Evolutionary conservation across 1,140 invertebrate species (phyloP), one percentile per base, ranked within the genome.

Genomic region (Penaeus chinensis): DNA sequence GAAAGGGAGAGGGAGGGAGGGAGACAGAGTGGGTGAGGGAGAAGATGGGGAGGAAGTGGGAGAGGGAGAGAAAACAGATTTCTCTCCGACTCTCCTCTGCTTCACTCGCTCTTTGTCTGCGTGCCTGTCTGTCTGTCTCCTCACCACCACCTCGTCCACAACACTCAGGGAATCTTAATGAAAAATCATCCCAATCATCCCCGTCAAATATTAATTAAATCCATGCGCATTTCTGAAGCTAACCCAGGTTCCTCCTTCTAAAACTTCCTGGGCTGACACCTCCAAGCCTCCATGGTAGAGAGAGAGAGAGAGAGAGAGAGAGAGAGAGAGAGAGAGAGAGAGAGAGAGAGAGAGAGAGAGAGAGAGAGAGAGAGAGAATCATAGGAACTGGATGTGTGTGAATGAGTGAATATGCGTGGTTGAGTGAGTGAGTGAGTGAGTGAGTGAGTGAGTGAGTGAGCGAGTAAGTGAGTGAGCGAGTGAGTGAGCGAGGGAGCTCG

Each of bases 281-380:
- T 71, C 69, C 69, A 24, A 24, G 11, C 24, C 24, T 71, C 69
- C 69, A 24, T n/a, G 11, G 20, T 24, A 69, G 32, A 69, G 10
- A 22, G 66, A 22, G 1, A 22, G 22, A 16, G 22, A 18, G 20
- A 71, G 32, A 71, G 2, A n/a, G 32, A 71, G n/a, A n/a, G n/a
- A n/a, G n/a, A n/a, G 66, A 69, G 66, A 16, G 66, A 71, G 22
- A 20, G 66, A 71, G 66, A 22, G 66, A 71, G 66, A 22, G 66
- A 71, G 22, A 20, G 66, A 71, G 69, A n/a, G n/a, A 71, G 69
- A n/a, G 69, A 71, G n/a, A n/a, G 69, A 71, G 69, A n/a, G 69
- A 71, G 69, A n/a, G 69, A 71, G 69, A n/a, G n/a, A 71, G n/a
- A 7, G 69, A 24, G n/a, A 7, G 69, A 71, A 16, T 24, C 0